These are phyloP conservation scores for Pristionchus maxplancki DNA, from an alignment of 2,888 invertebrate genomes.

Conservation along the genomic window DNA sequence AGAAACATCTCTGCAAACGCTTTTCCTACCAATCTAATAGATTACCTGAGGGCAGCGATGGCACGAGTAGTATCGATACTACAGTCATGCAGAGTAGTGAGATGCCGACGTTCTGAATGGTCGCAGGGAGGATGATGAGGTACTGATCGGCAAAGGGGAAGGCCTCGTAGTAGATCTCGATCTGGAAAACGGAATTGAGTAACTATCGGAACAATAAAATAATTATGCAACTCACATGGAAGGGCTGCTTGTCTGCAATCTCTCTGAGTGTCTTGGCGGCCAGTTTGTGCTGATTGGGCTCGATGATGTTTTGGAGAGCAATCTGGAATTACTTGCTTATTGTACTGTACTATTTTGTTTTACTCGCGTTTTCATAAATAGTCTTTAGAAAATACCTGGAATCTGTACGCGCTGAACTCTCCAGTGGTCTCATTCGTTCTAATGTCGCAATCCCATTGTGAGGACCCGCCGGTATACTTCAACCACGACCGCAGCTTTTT, in stretches of 20 bases:
- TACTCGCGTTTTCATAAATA: not conserved
- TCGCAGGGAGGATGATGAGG: slow-evolving; percentile 75
- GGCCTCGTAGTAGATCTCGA: slow-evolving; percentile 69
- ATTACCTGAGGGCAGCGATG: slow-evolving; percentile 79
- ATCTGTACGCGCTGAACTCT: slow-evolving; percentile 67
- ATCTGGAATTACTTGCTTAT: slow-evolving; percentile 58
- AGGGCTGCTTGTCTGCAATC: slow-evolving; percentile 73
- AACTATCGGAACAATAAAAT: not conserved
- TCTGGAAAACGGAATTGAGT: slow-evolving; percentile 38
- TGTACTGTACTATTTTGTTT: not conserved
- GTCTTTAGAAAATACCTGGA: slow-evolving; percentile 61
- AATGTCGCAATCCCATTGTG: slow-evolving; percentile 75
- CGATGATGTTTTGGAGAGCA: slow-evolving; percentile 75
- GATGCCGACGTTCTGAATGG: slow-evolving; percentile 86
- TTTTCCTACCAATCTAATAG: too few relatives aligned
- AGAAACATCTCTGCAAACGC: too few relatives aligned
- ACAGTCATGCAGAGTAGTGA: slow-evolving; percentile 88
- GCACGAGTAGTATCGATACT: slow-evolving; percentile 93
- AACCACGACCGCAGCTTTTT: slow-evolving; percentile 74
- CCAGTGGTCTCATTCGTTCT: slow-evolving; percentile 65
- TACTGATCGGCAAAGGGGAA: slow-evolving; percentile 78
- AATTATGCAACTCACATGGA: slow-evolving; percentile 55
- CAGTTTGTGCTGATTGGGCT: slow-evolving; percentile 76
- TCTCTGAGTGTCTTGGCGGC: slow-evolving; percentile 70
- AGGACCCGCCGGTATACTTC: slow-evolving; percentile 73